phyloP scores from a whole-genome alignment of 1,140 invertebrate genomes.

The Zaprionus ornatus region DNA sequence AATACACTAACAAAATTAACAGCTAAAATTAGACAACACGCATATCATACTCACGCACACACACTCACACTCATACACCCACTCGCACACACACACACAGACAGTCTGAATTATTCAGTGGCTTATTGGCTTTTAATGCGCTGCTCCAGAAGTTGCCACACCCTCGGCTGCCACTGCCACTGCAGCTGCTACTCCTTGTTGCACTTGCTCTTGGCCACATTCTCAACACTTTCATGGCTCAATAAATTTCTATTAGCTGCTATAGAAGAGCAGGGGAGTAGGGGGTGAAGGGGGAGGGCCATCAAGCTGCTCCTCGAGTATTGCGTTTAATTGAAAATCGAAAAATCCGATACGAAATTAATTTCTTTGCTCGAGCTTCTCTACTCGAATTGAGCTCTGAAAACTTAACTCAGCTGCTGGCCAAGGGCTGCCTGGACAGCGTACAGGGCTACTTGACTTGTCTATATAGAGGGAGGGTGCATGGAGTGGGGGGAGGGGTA shows the following conservation, averaged over 20 bases:
- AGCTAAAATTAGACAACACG: background rate
- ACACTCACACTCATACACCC: background rate
- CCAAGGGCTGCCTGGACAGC: background rate
- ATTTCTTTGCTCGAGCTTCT: slow-evolving; percentile 74
- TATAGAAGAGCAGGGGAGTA: slow-evolving; percentile 24
- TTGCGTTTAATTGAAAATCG: slow-evolving; percentile 83
- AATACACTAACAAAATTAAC: slow-evolving; percentile 15
- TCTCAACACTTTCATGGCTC: slow-evolving; percentile 81
- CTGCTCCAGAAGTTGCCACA: slow-evolving; percentile 26
- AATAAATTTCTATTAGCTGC: slow-evolving; percentile 78
- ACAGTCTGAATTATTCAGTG: slow-evolving; percentile 62
- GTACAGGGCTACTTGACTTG: slow-evolving; percentile 37
- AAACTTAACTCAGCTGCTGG: slow-evolving; percentile 29
- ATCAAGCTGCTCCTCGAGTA: slow-evolving; percentile 42
- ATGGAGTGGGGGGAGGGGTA: background rate
- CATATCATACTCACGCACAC: background rate
- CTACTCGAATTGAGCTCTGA: slow-evolving; percentile 28
- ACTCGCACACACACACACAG: slow-evolving; percentile 4
- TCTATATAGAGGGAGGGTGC: background rate
- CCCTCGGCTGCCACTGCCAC: background rate
- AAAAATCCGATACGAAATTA: slow-evolving; percentile 83
- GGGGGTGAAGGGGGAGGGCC: slow-evolving; percentile 6
- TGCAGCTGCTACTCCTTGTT: background rate
- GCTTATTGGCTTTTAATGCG: slow-evolving; percentile 78
- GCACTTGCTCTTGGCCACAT: slow-evolving; percentile 23